These are phyloP conservation scores for Danio choprae DNA, from an alignment of 2,797 vertebrate genomes.

Conservation along the genomic window DNA sequence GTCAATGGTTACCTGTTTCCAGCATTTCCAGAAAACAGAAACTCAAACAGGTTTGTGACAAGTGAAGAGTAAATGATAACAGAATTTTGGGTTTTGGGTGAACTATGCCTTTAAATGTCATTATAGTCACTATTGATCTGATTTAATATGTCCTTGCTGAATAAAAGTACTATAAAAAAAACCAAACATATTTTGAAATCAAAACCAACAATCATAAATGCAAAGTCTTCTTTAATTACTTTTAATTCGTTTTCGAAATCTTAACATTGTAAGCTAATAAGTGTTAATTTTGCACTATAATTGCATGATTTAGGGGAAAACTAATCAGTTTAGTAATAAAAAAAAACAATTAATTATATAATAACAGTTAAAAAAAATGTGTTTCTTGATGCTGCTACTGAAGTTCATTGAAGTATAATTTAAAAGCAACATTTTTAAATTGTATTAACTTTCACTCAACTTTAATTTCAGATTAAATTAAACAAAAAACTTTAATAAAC, in stretches of 20 bases:
- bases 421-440: background rate
- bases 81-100: no score
- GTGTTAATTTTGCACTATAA: background rate
- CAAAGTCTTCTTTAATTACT: background rate
- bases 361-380: no score
- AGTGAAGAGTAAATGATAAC: no score
- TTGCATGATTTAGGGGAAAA: background rate
- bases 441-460: background rate
- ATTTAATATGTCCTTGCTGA: background rate
- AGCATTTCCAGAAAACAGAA: no score
- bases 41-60: no score
- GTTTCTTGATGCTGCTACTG: no score
- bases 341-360: no score
- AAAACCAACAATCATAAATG: background rate
- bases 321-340: background rate
- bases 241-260: background rate
- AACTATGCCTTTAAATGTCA: background rate
- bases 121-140: background rate
- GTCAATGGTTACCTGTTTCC: no score
- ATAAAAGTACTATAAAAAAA: background rate
- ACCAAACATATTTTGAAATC: background rate
- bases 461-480: no score
- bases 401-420: background rate
- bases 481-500: no score
- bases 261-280: background rate